Conservation (phyloP, 2,113 vertebrate genomes). For the Toxotes jaculatrix region DNA sequence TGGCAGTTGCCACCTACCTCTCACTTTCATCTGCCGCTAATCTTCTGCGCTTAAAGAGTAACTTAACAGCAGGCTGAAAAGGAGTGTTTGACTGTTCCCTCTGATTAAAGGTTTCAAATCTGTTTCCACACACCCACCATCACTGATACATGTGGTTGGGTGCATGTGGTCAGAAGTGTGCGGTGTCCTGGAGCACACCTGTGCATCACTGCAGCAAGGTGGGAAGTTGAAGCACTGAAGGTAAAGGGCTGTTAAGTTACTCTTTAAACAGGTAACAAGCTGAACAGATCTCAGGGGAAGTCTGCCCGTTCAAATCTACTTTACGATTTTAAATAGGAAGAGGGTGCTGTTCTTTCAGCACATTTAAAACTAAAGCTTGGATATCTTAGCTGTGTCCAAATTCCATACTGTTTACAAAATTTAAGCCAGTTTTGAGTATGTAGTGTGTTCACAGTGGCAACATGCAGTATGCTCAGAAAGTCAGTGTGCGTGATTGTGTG, state of each 20-base stretch:
- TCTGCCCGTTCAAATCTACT: no score
- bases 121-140: background rate
- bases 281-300: no score
- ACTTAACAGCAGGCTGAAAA: background rate
- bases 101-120: background rate
- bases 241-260: background rate
- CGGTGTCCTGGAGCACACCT: no score
- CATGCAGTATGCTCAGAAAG: background rate
- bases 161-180: no score
- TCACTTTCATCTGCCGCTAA: slow-evolving; percentile 6
- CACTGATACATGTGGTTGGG: background rate
- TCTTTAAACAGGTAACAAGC: no score
- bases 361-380: background rate
- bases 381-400: slow-evolving; percentile 1
- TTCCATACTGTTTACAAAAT: background rate
- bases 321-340: no score
- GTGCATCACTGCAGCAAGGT: no score
- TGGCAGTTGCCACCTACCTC: background rate
- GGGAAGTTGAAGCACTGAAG: background rate
- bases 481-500: background rate
- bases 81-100: no score
- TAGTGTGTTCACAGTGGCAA: background rate
- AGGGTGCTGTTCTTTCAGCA: background rate
- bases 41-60: slow-evolving; percentile 4
- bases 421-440: no score